Base-by-base conservation (phyloP, 2,888 invertebrate genomes). In the Drosophila demipolita region DNA sequence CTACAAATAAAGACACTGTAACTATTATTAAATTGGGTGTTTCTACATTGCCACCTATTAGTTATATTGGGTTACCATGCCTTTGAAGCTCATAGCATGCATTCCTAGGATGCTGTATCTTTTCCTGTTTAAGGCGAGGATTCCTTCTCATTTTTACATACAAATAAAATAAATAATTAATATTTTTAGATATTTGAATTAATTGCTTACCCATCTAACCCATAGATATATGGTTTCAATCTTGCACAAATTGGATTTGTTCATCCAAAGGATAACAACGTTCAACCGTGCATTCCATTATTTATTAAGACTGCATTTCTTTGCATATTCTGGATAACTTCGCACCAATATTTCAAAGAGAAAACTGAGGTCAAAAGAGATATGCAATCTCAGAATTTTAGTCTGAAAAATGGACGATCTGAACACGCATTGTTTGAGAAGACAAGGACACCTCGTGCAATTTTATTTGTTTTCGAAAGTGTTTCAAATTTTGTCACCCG, bases 311-410 rank as follows among this genome's bases (percentile, higher is more conserved):
- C 97, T 57, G 92, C 96, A 64, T 99, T 97, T 93, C 97, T 98
- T 45, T 94, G 96, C 70, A 97, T 98, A 96, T 99, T 99, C 94
- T 99, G 98, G 98, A 95, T 98, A 82, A 99, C 99, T 17, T 94
- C 99, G 92, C 95, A 98, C 20, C 99, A 99, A 93, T 96, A 96
- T 91, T 95, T 97, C 90, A 96, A 97, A 83, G 98, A 98, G 93
- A 94, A 95, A 54, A 95, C 95, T 81, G 95, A 94, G 95, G 76
- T 94, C 94, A 73, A 94, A 94, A 60, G 95, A 95, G 62, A 79
- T 48, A 9, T 80, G 4, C 35, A 77, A 4, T 50, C 59, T 23
- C 62, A 75, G 36, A 63, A 84, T n/a, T 89, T 87, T 50, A 89
- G 74, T 23, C 53, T 66, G 3, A 36, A 95, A 95, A 53, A 94